Evolutionary conservation across 2,888 invertebrate species (phyloP), one percentile per base, ranked within the genome.

Genomic region (Tenthredo amoena): DNA sequence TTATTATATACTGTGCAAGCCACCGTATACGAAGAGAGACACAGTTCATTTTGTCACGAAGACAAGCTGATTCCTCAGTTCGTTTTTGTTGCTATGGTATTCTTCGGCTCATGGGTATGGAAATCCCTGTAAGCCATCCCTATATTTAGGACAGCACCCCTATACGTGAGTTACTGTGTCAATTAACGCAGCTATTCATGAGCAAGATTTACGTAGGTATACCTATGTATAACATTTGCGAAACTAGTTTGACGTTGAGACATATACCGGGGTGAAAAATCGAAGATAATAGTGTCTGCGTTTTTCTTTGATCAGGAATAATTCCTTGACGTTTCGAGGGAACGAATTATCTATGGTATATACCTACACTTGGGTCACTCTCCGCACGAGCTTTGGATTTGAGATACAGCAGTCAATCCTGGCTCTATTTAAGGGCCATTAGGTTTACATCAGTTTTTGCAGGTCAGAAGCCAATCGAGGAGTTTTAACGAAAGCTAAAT

Each of bases 401-500:
- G 2, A 9, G 26, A 43, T 62, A n/a, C 50, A 40, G 21, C 62
- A 40, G 37, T 91, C 90, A 89, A 90, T 91, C 90, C 88, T 86
- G 89, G 88, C 88, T 88, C 91, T 89, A 92, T 92, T 92, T 91
- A 91, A 89, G 89, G 88, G 88, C 91, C 91, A 91, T 92, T 92
- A 91, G 90, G 88, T 87, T 79, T 88, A 88, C 90, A 91, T 91
- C 89, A 88, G 90, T 89, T 90, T 90, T 71, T 34, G 34, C 83
- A 65, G 47, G 83, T 83, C 83, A 62, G 50, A 21, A 50, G 47
- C 68, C 47, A 68, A 83, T 83, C 83, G 47, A 71, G 21, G 10
- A 43, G 43, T 71, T 83, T 83, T 9, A 50, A 83, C 68, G 65
- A 79, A 76, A 43, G 50, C 47, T 72, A 50, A 76, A 79, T 84